A percentile compares a stretch with the other conserved stretches of the same genome.
These are phyloP conservation scores for Phorcus lineatus DNA, from an alignment of 2,888 invertebrate species.

Conservation along the genomic window DNA sequence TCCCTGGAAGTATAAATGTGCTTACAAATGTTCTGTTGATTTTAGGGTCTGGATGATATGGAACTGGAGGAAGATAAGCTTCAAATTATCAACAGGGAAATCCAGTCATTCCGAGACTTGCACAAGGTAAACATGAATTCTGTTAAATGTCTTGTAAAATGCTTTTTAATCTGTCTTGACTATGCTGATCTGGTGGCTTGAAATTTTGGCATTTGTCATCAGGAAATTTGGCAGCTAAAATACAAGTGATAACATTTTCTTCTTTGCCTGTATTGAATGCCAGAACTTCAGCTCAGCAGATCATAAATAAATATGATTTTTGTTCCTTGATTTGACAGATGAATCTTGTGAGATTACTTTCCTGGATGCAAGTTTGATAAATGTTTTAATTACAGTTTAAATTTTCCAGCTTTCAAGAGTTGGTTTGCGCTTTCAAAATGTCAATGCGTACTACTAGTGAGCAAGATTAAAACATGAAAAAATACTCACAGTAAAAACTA, in stretches of 20 bases:
- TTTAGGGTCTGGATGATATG: slow-evolving; percentile 77
- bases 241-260: not conserved
- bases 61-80: slow-evolving; percentile 97
- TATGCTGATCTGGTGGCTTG: not conserved
- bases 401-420: not conserved
- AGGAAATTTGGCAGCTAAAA: not conserved
- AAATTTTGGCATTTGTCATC: slow-evolving; percentile 20
- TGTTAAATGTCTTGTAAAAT: not conserved
- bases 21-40: slow-evolving; percentile 1
- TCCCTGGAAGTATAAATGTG: too few species aligned
- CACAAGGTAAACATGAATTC: slow-evolving; percentile 86
- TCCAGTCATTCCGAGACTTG: slow-evolving; percentile 96
- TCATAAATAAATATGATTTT: not conserved
- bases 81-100: slow-evolving; percentile 96
- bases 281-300: not conserved
- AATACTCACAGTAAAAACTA: not conserved
- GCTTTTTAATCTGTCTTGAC: not conserved
- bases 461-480: not conserved
- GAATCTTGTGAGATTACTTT: not conserved
- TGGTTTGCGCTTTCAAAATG: not conserved
- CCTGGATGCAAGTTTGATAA: not conserved
- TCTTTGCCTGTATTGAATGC: not conserved
- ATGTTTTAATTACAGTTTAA: not conserved
- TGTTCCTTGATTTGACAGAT: slow-evolving; percentile 1
- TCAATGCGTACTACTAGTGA: not conserved